Conservation (phyloP, 2,888 invertebrate genomes). For the Saturnia japonica region DNA sequence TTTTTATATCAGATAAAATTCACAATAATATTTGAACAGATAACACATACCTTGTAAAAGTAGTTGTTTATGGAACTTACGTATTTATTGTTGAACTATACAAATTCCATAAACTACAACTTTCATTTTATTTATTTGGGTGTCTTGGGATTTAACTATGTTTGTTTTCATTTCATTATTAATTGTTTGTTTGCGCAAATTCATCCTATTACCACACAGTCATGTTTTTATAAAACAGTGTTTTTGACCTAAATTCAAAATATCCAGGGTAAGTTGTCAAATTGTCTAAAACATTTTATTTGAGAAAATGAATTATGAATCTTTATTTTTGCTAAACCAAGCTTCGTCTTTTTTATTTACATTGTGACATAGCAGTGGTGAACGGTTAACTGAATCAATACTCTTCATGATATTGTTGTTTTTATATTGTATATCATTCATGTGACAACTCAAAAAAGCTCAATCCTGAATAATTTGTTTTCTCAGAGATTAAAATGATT, state of each 20-base stretch:
- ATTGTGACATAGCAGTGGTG: conserved; percentile 70
- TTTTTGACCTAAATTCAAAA: conserved; percentile 11
- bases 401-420: not conserved
- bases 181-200: conserved; percentile 15
- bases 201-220: conserved; percentile 20
- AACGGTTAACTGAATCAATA: not conserved
- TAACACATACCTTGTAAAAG: conserved; percentile 54
- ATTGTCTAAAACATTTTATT: conserved; percentile 1
- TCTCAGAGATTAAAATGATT: not conserved
- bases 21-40: conserved; percentile 37
- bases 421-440: not conserved
- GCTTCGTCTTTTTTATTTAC: conserved; percentile 50
- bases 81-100: not conserved
- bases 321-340: conserved; percentile 34
- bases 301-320: conserved; percentile 18
- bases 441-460: not conserved
- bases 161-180: conserved; percentile 21
- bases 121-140: conserved; percentile 13
- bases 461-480: not conserved
- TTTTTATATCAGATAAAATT: conserved; percentile 47
- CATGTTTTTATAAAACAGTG: conserved; percentile 16
- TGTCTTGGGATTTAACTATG: conserved; percentile 23
- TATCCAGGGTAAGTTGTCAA: conserved; percentile 2
- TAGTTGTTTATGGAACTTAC: conserved; percentile 41
- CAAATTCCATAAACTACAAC: conserved; percentile 14